These are phyloP conservation scores for Cyprinodon variegatus DNA, from an alignment of 2,113 vertebrate genomes.

Conservation along the genomic window DNA sequence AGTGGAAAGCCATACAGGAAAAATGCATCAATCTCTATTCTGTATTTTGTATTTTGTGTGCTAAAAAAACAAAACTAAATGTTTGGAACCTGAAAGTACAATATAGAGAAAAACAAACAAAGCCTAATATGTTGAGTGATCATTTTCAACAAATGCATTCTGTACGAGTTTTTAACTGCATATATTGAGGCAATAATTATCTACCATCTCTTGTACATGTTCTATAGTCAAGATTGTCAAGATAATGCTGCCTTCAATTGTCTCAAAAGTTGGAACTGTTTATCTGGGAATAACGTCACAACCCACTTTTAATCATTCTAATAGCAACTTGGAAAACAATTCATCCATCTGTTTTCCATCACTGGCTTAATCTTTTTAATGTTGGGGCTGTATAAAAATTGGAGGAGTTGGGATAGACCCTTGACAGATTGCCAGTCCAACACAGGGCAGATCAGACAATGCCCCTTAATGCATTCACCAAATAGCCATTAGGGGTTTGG, in stretches of 20 bases:
- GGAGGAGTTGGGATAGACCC: not conserved
- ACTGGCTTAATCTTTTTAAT: not conserved
- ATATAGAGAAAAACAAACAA: not conserved
- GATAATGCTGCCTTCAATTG: not conserved
- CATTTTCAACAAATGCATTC: not conserved
- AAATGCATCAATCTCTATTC: not conserved
- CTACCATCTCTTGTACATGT: too few relatives aligned
- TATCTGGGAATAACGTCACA: not conserved
- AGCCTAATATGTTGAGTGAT: not conserved
- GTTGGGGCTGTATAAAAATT: not conserved
- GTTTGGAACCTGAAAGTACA: too few relatives aligned
- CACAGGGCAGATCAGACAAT: not conserved
- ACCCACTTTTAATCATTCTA: not conserved
- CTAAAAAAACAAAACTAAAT: too few relatives aligned
- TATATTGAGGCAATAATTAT: too few relatives aligned
- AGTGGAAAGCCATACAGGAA: not conserved
- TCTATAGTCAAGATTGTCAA: not conserved
- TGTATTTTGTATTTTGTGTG: too few relatives aligned
- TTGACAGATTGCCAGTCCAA: not conserved
- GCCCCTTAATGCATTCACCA: not conserved
- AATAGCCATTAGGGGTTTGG: not conserved
- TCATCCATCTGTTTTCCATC: not conserved
- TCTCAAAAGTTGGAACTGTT: not conserved
- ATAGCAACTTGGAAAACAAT: not conserved
- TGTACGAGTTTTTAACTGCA: too few relatives aligned